Evolutionary conservation across 37 sponge, comb jelly and placozoan genomes (phyloP), one percentile per base, ranked within the genome.

Genomic region (Mnemiopsis leidyi): DNA sequence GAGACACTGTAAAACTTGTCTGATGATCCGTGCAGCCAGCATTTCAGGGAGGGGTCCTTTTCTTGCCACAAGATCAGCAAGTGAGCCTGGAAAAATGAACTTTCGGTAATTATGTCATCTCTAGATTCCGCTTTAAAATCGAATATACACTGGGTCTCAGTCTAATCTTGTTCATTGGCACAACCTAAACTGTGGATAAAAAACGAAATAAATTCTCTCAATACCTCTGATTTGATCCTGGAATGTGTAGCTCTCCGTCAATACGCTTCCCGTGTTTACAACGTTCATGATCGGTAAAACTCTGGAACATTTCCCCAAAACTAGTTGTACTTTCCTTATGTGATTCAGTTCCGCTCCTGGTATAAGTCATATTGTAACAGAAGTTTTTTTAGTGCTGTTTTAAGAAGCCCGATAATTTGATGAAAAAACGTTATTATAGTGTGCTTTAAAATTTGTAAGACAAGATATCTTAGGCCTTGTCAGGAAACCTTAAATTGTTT

Each of bases 331-430:
- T 5, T 28, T n/a, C n/a, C 75, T n/a, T 5, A 71, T 28, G 30
- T 71, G 75, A 25, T 71, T 71, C n/a, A 71, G 75, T 71, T 71
- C 75, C 3, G 75, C 75, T n/a, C 75, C 75, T 71, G 75, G n/a
- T n/a, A n/a, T n/a, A n/a, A n/a, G n/a, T n/a, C n/a, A n/a, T n/a
- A n/a, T n/a, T n/a, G 20, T 5, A 71, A 28, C 5, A 28, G 20
- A 71, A 25, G 25, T 71, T n/a, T n/a, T 5, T 13, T 71, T 71
- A 71, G 75, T 18, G 13, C 30, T 71, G 75, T 71, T 71, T n/a
- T n/a, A 28, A 23, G 75, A 71, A 71, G n/a, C 5, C 25, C 30
- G 75, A 71, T n/a, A 28, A 28, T 13, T 71, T 18, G n/a, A 7
- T n/a, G 20, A 7, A 25, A 23, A 29, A 71, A 23, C 30, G 25